A percentile compares a stretch with the other conserved stretches of the same genome.
Conservation (phyloP, 2,797 vertebrate genomes). For the Helicolenus hilgendorfi region DNA sequence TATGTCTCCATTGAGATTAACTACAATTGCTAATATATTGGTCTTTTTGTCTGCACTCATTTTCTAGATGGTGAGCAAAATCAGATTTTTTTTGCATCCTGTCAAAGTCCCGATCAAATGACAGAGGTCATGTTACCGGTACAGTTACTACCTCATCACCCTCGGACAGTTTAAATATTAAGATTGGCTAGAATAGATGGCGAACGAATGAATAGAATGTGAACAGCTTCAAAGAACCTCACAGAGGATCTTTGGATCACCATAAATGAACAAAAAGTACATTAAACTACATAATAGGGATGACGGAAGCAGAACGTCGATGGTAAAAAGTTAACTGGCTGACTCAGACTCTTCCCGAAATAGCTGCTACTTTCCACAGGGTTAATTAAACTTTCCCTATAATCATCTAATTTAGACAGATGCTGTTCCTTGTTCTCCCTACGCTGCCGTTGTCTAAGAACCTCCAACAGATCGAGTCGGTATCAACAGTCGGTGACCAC, state of each 20-base stretch:
- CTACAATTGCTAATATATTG: background rate
- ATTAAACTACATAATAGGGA: background rate
- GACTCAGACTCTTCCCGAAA: constrained; percentile 25
- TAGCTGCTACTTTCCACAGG: background rate
- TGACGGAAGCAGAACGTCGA: background rate
- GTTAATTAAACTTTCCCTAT: constrained; percentile 31
- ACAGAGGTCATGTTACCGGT: background rate
- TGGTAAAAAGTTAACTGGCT: constrained; percentile 3
- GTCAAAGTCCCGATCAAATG: background rate
- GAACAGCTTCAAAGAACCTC: background rate
- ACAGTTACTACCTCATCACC: background rate
- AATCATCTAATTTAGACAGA: constrained; percentile 24
- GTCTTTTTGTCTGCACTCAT: background rate
- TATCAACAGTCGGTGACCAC: constrained; percentile 26
- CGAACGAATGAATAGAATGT: background rate
- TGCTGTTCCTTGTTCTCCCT: background rate
- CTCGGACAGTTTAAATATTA: background rate
- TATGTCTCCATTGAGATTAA: background rate
- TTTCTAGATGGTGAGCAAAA: background rate
- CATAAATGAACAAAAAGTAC: background rate
- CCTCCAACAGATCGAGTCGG: constrained; percentile 22
- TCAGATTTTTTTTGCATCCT: background rate
- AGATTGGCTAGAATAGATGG: too few relatives aligned
- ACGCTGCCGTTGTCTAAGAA: background rate
- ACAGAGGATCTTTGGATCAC: background rate